Conservation (phyloP, 2,113 vertebrate genomes). For the Psilopogon haemacephalus region DNA sequence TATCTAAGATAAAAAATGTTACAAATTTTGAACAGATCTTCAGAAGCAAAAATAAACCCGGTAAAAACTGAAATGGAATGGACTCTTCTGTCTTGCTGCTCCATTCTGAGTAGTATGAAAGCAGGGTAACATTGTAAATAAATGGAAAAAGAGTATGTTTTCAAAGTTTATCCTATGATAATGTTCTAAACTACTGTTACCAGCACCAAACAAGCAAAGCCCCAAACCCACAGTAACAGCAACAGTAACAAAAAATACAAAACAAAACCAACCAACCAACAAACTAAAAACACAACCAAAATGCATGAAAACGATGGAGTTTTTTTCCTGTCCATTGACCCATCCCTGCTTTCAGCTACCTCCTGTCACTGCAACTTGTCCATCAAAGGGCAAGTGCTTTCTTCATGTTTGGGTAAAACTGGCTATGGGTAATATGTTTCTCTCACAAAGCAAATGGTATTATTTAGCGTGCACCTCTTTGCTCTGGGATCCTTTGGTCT, state of each 20-base stretch:
- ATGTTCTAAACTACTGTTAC: neutral
- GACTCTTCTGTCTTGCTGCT: neutral
- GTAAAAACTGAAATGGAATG: neutral
- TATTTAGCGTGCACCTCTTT: neutral
- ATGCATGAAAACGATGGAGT: neutral
- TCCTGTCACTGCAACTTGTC: neutral
- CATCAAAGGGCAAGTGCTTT: neutral
- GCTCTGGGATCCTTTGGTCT: neutral
- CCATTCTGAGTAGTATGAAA: neutral
- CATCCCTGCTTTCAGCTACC: neutral
- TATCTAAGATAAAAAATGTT: neutral
- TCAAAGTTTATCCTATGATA: neutral
- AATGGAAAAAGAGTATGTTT: neutral
- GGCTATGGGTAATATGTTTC: neutral
- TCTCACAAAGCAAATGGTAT: neutral
- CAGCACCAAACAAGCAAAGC: neutral
- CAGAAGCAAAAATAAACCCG: neutral
- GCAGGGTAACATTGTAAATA: neutral
- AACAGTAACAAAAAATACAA: too few species aligned
- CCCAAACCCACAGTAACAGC: too few species aligned
- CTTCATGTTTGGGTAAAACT: neutral
- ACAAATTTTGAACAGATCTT: neutral
- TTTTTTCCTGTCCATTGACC: neutral
- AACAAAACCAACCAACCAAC: too few species aligned
- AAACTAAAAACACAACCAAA: neutral